Percentiles rank a stretch among this genome's conserved stretches.
Conservation (phyloP, 2,888 invertebrate genomes). For the Amblyjoppa proteus region DNA sequence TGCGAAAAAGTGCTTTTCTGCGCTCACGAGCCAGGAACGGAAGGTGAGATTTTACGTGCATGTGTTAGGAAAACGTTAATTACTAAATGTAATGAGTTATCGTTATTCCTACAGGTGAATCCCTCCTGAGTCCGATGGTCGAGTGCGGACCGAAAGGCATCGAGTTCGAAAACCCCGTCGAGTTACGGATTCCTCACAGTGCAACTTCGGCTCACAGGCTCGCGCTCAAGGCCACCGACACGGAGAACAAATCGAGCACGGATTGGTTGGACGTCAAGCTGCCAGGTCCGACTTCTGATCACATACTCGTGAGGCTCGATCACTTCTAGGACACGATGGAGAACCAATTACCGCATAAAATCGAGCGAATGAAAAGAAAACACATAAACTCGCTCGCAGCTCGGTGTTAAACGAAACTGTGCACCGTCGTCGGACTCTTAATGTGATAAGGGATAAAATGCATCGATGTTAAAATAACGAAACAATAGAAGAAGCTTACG, state of each 20-base stretch:
- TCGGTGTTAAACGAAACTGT: neutral
- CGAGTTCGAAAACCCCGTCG: constrained; percentile 95
- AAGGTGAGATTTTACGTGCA: too few relatives aligned
- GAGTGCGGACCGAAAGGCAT: constrained; percentile 98
- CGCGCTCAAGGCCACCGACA: constrained; percentile 92
- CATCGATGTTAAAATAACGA: constrained; percentile 17
- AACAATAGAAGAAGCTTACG: constrained; percentile 54
- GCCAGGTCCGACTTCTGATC: constrained; percentile 94
- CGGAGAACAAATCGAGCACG: constrained; percentile 93
- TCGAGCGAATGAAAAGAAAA: neutral
- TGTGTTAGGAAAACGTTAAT: too few relatives aligned
- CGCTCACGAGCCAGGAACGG: neutral
- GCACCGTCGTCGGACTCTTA: constrained; percentile 38
- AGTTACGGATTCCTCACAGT: constrained; percentile 95
- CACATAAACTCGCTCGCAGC: neutral
- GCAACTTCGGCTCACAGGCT: constrained; percentile 91
- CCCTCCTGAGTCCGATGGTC: constrained; percentile 96
- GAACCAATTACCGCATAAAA: neutral
- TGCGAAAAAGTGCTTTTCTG: too few relatives aligned
- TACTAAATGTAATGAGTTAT: constrained; percentile 1
- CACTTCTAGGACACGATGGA: constrained; percentile 89
- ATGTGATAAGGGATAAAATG: constrained; percentile 43
- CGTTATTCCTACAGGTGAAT: constrained; percentile 90
- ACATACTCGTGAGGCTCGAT: constrained; percentile 96
- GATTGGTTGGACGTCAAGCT: constrained; percentile 95